These are phyloP conservation scores for Takifugu ocellatus DNA, from an alignment of 2,797 vertebrate species.

Conservation along the genomic window DNA sequence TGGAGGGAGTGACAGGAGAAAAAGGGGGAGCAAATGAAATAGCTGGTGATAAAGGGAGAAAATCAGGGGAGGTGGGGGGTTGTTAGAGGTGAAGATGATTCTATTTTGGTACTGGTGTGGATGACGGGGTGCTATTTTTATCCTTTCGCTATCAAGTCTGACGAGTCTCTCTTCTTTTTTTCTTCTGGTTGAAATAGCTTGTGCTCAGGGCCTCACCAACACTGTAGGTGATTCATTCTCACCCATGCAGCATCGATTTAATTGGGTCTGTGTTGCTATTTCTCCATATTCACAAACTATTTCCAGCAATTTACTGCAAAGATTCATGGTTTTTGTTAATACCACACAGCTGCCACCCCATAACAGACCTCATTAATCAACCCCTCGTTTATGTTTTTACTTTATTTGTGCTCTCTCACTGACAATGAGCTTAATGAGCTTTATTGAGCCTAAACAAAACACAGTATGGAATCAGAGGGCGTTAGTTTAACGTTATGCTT, in stretches of 20 bases:
- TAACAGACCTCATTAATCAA: neutral
- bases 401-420: too few species aligned
- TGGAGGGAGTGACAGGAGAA: slow-evolving; percentile 6
- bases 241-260: slow-evolving; percentile 34
- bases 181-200: slow-evolving; percentile 67
- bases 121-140: slow-evolving; percentile 64
- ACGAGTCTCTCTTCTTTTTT: slow-evolving; percentile 6
- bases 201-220: slow-evolving; percentile 42
- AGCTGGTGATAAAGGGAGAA: slow-evolving; percentile 10
- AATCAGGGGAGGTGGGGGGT: slow-evolving; percentile 10
- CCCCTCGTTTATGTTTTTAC: neutral
- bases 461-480: too few species aligned
- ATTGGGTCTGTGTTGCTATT: slow-evolving; percentile 25
- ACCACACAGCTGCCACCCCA: slow-evolving; percentile 9
- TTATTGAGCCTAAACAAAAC: too few species aligned
- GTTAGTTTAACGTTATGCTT: too few species aligned
- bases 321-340: slow-evolving; percentile 1
- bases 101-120: slow-evolving; percentile 53
- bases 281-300: slow-evolving; percentile 16
- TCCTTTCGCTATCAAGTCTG: slow-evolving; percentile 10
- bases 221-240: slow-evolving; percentile 54
- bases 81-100: slow-evolving; percentile 43
- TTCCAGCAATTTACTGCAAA: slow-evolving; percentile 14
- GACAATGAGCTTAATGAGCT: too few species aligned
- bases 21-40: neutral